A percentile compares a stretch with the other conserved stretches of the same genome.
phyloP scores from a whole-genome alignment of 2,888 invertebrate genomes.

The Eremobia ochroleuca region DNA sequence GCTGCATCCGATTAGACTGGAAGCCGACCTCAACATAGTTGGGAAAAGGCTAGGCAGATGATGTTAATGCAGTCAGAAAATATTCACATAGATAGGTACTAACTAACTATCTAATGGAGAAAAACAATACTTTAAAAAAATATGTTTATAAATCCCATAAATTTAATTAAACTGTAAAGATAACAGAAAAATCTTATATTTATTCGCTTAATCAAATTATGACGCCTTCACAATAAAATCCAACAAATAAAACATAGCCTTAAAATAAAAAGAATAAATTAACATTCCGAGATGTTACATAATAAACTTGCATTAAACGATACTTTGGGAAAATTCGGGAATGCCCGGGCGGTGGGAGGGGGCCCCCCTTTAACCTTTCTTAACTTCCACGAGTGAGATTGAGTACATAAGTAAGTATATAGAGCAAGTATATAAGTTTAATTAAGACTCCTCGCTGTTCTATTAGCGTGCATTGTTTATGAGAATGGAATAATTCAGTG shows the following conservation, averaged over 20 bases:
- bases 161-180: not conserved
- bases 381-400: conserved; percentile 89
- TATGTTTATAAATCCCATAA: not conserved
- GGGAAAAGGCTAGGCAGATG: no score
- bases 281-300: conserved; percentile 85
- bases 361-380: conserved; percentile 86
- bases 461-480: conserved; percentile 88
- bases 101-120: no score
- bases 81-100: not conserved
- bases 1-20: no score
- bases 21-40: no score
- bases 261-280: conserved; percentile 82
- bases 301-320: conserved; percentile 90
- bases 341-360: conserved; percentile 74
- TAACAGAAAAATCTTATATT: not conserved
- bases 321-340: conserved; percentile 89
- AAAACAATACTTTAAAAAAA: not conserved
- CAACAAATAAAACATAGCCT: conserved; percentile 55
- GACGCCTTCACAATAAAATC: conserved; percentile 16
- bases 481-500: conserved; percentile 81
- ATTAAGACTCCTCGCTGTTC: conserved; percentile 86
- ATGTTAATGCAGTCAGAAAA: no score
- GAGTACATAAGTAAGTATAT: conserved; percentile 88
- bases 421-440: conserved; percentile 83
- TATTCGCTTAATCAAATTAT: not conserved